phyloP scores from a whole-genome alignment of 1,140 invertebrate genomes.

The Trinorchestia longiramus region DNA sequence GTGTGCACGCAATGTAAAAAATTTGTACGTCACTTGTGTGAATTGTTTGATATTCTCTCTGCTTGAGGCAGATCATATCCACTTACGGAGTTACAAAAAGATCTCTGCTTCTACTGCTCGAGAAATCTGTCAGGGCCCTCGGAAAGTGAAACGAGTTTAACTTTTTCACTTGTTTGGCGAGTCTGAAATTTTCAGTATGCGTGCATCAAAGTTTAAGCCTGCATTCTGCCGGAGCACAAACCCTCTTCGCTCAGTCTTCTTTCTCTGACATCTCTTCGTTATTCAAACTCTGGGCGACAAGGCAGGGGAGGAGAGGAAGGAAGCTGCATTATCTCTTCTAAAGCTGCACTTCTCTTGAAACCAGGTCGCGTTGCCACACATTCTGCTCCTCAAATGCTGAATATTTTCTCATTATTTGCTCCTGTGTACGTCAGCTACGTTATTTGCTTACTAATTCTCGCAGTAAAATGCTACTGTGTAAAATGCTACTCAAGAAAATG shows the following conservation, averaged over 20 bases:
- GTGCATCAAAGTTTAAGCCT: not conserved
- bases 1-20: no score
- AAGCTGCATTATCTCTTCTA: not conserved
- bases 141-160: not conserved
- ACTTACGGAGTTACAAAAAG: no score
- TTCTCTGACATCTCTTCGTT: not conserved
- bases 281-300: not conserved
- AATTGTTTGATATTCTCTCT: no score
- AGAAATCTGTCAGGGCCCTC: no score
- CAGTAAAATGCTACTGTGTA: not conserved
- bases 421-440: not conserved
- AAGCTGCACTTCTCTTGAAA: not conserved
- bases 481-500: no score
- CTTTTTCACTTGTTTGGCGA: not conserved
- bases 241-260: not conserved
- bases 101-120: no score
- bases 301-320: not conserved
- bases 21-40: no score
- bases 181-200: not conserved
- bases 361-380: not conserved
- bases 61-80: no score
- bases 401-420: not conserved
- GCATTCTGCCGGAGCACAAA: not conserved
- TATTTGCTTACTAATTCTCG: not conserved
- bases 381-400: conserved; percentile 2